A percentile compares a stretch with the other conserved stretches of the same genome.
phyloP scores from a whole-genome alignment of 2,113 vertebrate genomes.

The Tachysurus fulvidraco region DNA sequence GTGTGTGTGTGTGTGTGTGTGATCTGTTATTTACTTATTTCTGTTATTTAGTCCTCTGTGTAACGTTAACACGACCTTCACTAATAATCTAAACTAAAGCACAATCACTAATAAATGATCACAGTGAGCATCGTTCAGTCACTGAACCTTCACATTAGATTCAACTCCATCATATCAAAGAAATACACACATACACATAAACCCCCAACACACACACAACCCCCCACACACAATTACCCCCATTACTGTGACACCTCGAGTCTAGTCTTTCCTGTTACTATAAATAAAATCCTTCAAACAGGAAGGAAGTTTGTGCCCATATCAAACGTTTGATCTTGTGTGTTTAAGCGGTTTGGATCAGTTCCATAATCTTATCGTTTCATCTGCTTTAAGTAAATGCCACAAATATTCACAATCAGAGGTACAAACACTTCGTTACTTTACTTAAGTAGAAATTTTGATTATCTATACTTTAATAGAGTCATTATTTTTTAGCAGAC shows the following conservation, averaged over 20 bases:
- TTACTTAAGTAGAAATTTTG: too few species aligned
- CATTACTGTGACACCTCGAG: too few species aligned
- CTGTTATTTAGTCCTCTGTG: background rate
- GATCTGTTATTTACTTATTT: background rate
- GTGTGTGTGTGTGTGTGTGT: background rate
- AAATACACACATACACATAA: background rate
- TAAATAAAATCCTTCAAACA: too few species aligned
- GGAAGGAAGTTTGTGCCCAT: too few species aligned
- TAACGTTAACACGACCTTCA: background rate
- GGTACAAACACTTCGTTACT: too few species aligned
- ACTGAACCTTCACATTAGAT: background rate
- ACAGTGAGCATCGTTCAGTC: background rate
- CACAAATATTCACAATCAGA: too few species aligned
- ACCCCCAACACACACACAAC: background rate
- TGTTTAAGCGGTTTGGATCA: too few species aligned
- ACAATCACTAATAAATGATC: conserved; percentile 2
- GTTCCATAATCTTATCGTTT: too few species aligned
- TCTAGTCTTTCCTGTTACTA: background rate
- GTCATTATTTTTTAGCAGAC: too few species aligned
- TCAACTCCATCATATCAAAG: background rate
- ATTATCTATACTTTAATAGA: too few species aligned
- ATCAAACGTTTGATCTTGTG: too few species aligned
- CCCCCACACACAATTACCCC: background rate
- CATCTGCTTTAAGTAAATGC: too few species aligned
- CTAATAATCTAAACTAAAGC: background rate